Conservation (phyloP, 2,113 vertebrate species). For the Microtus ochrogaster region DNA sequence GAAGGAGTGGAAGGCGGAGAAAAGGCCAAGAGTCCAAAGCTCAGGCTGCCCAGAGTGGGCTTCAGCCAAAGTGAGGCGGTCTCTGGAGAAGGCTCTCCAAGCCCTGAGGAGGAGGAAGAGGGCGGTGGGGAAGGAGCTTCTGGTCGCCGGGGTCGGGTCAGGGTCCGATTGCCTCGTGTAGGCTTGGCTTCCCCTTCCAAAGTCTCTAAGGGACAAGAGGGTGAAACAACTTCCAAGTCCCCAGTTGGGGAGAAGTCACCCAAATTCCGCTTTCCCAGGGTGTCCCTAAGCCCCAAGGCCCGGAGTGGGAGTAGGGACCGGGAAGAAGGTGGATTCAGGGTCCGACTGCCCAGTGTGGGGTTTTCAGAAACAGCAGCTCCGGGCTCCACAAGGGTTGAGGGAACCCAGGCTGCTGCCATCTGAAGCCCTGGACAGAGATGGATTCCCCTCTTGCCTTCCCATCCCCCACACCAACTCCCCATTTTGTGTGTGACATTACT, state of each 20-base stretch:
- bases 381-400: conserved; percentile 77
- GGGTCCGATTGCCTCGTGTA: conserved; percentile 87
- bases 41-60: conserved; percentile 87
- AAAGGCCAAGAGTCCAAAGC: conserved; percentile 82
- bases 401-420: conserved; percentile 80
- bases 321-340: conserved; percentile 85
- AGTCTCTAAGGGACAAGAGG: conserved; percentile 83
- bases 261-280: conserved; percentile 90
- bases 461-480: background rate
- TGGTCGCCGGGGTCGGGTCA: conserved; percentile 84
- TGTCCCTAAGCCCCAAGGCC: conserved; percentile 89
- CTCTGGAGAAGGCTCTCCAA: conserved; percentile 56
- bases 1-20: conserved; percentile 76
- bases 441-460: background rate
- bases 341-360: conserved; percentile 87
- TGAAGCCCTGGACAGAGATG: conserved; percentile 40
- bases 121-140: conserved; percentile 63
- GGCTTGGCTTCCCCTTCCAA: conserved; percentile 89
- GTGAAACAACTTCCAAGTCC: conserved; percentile 78
- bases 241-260: conserved; percentile 83
- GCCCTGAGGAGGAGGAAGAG: conserved; percentile 65
- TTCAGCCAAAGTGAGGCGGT: conserved; percentile 75
- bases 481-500: conserved; percentile 63
- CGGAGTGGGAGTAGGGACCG: conserved; percentile 78
- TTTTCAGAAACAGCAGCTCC: conserved; percentile 78